Percentiles rank a stretch among this genome's conserved stretches.
Conservation (phyloP, 2,888 invertebrate genomes). For the Rhabditoides inermis region DNA sequence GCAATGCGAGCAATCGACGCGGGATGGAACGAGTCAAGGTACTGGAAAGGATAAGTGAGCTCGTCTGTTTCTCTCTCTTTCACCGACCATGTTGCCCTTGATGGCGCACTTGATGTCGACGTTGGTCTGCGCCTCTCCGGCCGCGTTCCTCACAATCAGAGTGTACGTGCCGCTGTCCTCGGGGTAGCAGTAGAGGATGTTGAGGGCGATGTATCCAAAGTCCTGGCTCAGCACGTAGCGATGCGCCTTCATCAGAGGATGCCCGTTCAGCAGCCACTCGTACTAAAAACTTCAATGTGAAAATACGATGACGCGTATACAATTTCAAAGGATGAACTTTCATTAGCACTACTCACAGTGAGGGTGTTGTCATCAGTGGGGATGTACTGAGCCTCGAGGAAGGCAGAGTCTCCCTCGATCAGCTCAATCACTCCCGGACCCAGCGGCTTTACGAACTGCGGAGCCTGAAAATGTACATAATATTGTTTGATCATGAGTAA, state of each 20-base stretch:
- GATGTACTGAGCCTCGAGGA: constrained; percentile 56
- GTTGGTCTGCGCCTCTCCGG: constrained; percentile 86
- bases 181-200: constrained; percentile 89
- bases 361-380: constrained; percentile 55
- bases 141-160: constrained; percentile 63
- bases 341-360: constrained; percentile 36
- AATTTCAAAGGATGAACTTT: too few relatives aligned
- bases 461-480: constrained; percentile 28
- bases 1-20: constrained; percentile 84
- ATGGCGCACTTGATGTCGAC: constrained; percentile 59
- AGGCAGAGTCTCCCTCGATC: constrained; percentile 55
- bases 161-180: constrained; percentile 83
- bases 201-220: constrained; percentile 92
- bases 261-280: constrained; percentile 94
- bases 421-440: constrained; percentile 38
- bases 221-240: constrained; percentile 73
- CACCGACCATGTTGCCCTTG: constrained; percentile 29
- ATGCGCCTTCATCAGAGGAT: constrained; percentile 64
- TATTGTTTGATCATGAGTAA: too few relatives aligned
- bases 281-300: constrained; percentile 61
- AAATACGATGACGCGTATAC: too few relatives aligned
- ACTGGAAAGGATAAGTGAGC: constrained; percentile 36
- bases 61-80: too few relatives aligned
- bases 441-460: constrained; percentile 42
- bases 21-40: constrained; percentile 83